A percentile compares a stretch with the other conserved stretches of the same genome.
These are phyloP conservation scores for Smittia sp. DNA, from an alignment of 2,888 invertebrate genomes.

Conservation along the genomic window DNA sequence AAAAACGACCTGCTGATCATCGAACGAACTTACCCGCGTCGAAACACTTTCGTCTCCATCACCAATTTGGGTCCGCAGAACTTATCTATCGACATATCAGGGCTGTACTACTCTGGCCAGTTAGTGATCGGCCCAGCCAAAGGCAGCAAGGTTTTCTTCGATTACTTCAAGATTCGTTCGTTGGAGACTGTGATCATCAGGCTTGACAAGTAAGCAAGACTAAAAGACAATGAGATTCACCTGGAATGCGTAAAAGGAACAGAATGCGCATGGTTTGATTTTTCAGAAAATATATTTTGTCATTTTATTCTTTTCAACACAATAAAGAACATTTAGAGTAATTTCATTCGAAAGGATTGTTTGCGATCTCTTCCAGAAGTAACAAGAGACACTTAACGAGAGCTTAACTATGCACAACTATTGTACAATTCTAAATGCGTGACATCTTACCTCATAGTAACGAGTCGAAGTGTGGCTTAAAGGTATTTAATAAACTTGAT, in stretches of 20 bases:
- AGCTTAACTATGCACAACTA: slow-evolving; percentile 12
- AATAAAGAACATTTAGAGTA: slow-evolving; percentile 11
- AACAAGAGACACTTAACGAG: background rate
- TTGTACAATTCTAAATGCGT: slow-evolving; percentile 18
- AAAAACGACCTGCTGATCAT: slow-evolving; percentile 64
- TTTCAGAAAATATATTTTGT: slow-evolving; percentile 20
- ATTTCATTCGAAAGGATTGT: background rate
- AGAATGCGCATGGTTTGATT: background rate
- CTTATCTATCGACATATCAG: slow-evolving; percentile 68
- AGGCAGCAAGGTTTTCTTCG: slow-evolving; percentile 52
- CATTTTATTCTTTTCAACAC: slow-evolving; percentile 5
- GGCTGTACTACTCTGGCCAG: slow-evolving; percentile 70
- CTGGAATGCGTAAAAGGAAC: background rate
- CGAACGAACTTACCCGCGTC: slow-evolving; percentile 75
- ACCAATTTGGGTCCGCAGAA: slow-evolving; percentile 65
- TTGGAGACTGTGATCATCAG: slow-evolving; percentile 64
- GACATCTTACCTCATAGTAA: background rate
- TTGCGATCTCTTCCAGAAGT: background rate
- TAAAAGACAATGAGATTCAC: background rate
- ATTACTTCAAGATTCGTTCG: slow-evolving; percentile 54
- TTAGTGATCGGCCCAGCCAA: slow-evolving; percentile 46
- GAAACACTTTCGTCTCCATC: slow-evolving; percentile 72
- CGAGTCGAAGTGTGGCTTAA: slow-evolving; percentile 7
- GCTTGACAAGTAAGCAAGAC: slow-evolving; percentile 57
- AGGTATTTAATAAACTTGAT: slow-evolving; percentile 13